These are phyloP conservation scores for Hipparchia sbordonii DNA, from an alignment of 2,888 invertebrate species.

Conservation along the genomic window DNA sequence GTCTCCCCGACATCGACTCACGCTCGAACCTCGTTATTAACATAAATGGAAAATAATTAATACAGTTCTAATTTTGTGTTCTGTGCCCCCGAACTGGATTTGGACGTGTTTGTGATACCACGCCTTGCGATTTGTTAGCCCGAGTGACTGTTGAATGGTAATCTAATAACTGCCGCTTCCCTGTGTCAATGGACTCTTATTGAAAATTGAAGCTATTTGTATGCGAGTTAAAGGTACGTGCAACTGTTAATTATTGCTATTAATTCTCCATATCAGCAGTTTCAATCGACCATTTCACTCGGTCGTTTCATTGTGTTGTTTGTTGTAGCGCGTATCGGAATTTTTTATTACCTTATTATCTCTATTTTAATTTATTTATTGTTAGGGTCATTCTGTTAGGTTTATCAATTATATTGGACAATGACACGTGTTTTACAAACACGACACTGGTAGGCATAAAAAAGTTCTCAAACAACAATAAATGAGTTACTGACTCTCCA, in stretches of 20 bases:
- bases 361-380: conserved; percentile 32
- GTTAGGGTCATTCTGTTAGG: conserved; percentile 32
- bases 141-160: conserved; percentile 51
- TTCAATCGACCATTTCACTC: conserved; percentile 18
- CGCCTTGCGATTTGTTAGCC: conserved; percentile 46
- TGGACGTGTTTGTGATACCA: conserved; percentile 57
- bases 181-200: conserved; percentile 59
- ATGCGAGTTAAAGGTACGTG: conserved; percentile 64
- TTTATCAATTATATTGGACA: conserved; percentile 35
- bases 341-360: conserved; percentile 32
- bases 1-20: conserved; percentile 51
- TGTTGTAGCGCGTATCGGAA: conserved; percentile 25
- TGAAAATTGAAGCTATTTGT: conserved; percentile 51
- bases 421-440: conserved; percentile 22
- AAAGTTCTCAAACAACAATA: neutral
- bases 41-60: conserved; percentile 67
- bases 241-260: conserved; percentile 43
- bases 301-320: conserved; percentile 17
- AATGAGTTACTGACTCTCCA: conserved; percentile 17
- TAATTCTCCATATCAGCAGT: conserved; percentile 25
- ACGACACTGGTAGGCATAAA: neutral
- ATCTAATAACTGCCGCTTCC: conserved; percentile 44
- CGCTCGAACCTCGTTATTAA: conserved; percentile 64
- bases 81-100: conserved; percentile 70
- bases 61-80: conserved; percentile 57